Evolutionary conservation across 2,888 invertebrate genomes (phyloP), one percentile per base, ranked within the genome.

Genomic region (Orthosia gracilis): DNA sequence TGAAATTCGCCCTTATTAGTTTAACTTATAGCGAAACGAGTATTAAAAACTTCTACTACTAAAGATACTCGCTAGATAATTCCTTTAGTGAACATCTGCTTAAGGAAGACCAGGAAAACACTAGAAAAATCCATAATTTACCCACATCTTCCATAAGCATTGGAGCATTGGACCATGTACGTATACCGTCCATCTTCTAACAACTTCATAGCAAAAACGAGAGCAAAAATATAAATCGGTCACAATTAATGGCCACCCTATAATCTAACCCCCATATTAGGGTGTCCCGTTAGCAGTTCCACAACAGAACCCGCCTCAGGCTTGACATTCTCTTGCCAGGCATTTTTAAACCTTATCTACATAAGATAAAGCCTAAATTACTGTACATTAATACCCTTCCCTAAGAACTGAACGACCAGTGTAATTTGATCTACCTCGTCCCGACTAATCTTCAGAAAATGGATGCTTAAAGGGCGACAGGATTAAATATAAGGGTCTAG

Each of bases 221-320:
- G 74, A 70, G 76, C 74, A 85, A 84, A 85, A 81, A 82, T 78
- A 73, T 76, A 75, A 79, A 80, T 76, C 76, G 77, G n/a, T 26
- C 78, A 66, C 75, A 72, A 78, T 80, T 82, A 77, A 84, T 86
- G 84, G 87, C 67, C 86, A 89, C 88, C 88, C 89, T 88, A 88
- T 87, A 86, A 88, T 88, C 90, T 85, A 86, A 87, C 89, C 93
- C 91, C 91, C 90, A 85, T 93, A 92, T 91, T 89, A 89, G 92
- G 92, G 74, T 72, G 76, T 89, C 88, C 93, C 93, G 93, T 93
- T 93, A 92, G 69, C 71, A 76, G 71, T 65, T 31, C 66, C 59
- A 69, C 64, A 67, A 69, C 59, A 72, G 49, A 76, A 73, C 83
- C 76, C 76, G 81, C 81, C 80, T 73, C 59, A 59, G 80, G 79